Evolutionary conservation across 2,888 invertebrate genomes (phyloP), one percentile per base, ranked within the genome.

Genomic region (Sesamia inferens): DNA sequence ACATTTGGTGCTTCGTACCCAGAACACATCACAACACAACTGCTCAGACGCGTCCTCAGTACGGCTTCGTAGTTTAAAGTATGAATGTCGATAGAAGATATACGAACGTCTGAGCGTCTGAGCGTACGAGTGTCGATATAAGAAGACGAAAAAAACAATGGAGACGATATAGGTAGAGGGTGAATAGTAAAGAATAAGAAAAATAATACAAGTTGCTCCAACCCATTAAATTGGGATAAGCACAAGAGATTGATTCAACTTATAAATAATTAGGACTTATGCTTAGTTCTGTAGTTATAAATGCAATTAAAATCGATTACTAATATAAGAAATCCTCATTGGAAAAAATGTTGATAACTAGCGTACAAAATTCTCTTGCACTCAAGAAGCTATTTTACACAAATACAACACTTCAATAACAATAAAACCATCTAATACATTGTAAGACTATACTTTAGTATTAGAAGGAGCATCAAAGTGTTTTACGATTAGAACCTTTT

Each of bases 401-500:
- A 54, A 31, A 39, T 65, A 70, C 67, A 31, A 39, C 55, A 70
- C 67, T 71, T 55, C n/a, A 63, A 71, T 71, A 76, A 69, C 76
- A 81, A 83, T 81, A 83, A 82, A 81, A 79, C 55, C 19, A 57
- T 58, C 62, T 61, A 67, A 68, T 47, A 69, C 76, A 54, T 69
- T 81, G 82, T 87, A 75, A 76, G 71, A 24, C 66, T 68, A 61
- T 71, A 74, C 74, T 79, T 68, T 76, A 65, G 69, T 77, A 77
- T 81, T 81, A 82, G 78, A 79, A 73, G 39, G 71, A 76, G 71
- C 80, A 76, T 78, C 71, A 62, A 73, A 82, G 85, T 85, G 82
- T 85, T 90, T 90, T 90, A 90, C 86, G 90, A 89, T 78, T 80
- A 83, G 81, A 82, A 74, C 81, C 86, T 80, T 91, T 92, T 93